Percentiles rank a stretch among this genome's conserved stretches.
phyloP scores from a whole-genome alignment of 2,888 invertebrate species.

The Pristionchus fissidentatus region DNA sequence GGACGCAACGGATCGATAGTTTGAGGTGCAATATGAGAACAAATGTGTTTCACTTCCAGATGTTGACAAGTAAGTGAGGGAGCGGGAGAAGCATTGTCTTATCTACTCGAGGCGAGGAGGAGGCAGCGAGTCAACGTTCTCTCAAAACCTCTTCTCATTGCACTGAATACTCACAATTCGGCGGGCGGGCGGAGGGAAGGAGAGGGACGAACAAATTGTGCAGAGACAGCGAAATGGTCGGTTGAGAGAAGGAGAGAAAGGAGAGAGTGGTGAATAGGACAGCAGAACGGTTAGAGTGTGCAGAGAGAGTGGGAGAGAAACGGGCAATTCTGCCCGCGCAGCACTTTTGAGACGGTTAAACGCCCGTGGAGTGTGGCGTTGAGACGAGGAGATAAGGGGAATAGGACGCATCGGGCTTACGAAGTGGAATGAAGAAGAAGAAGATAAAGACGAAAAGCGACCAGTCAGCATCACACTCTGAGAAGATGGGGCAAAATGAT shows the following conservation, averaged over 20 bases:
- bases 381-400: conserved; percentile 1
- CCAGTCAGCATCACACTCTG: not conserved
- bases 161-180: not conserved
- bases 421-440: not conserved
- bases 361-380: too few species aligned
- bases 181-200: conserved; percentile 8
- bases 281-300: not conserved
- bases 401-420: conserved; percentile 30
- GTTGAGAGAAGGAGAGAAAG: not conserved
- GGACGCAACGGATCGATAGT: not conserved
- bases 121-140: not conserved
- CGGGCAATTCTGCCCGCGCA: not conserved
- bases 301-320: not conserved
- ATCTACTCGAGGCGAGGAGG: not conserved
- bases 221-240: conserved; percentile 5
- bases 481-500: not conserved
- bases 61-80: too few species aligned
- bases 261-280: conserved; percentile 3
- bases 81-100: too few species aligned
- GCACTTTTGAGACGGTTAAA: conserved; percentile 29
- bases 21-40: conserved; percentile 21
- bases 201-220: not conserved
- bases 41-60: too few species aligned
- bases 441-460: conserved; percentile 24
- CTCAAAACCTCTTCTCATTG: not conserved